These are phyloP conservation scores for Rhinophrynus dorsalis DNA, from an alignment of 2,797 vertebrate genomes.

Conservation along the genomic window DNA sequence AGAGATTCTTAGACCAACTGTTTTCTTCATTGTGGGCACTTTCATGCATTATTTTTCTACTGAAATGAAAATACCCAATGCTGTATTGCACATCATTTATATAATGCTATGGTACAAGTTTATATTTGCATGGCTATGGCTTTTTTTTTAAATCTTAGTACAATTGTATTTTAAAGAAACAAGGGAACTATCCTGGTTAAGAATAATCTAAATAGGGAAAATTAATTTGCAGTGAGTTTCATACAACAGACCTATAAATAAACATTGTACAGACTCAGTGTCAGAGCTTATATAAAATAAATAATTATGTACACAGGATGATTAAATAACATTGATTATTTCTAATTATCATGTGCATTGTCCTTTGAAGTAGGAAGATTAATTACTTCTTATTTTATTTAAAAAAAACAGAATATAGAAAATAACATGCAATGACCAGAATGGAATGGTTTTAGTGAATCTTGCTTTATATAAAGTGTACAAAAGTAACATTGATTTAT, in stretches of 20 bases:
- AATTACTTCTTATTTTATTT: constrained; percentile 32
- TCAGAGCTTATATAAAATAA: constrained; percentile 32
- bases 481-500: constrained; percentile 33
- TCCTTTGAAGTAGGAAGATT: constrained; percentile 35
- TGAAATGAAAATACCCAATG: no score
- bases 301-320: constrained; percentile 28
- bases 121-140: no score
- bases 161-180: constrained; percentile 56
- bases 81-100: no score
- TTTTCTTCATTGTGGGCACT: no score
- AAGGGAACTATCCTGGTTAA: constrained; percentile 52
- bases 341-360: constrained; percentile 42
- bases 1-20: no score
- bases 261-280: constrained; percentile 18
- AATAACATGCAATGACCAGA: constrained; percentile 26
- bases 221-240: constrained; percentile 30
- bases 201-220: constrained; percentile 2
- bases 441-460: constrained; percentile 35
- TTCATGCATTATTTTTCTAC: no score
- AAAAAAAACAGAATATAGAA: constrained; percentile 29
- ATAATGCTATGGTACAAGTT: no score
- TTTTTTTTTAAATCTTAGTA: no score
- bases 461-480: constrained; percentile 3
- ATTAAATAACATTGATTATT: constrained; percentile 41
- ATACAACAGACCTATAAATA: constrained; percentile 34